Conservation (phyloP, 2,888 invertebrate species). For the Aricia artaxerxes region DNA sequence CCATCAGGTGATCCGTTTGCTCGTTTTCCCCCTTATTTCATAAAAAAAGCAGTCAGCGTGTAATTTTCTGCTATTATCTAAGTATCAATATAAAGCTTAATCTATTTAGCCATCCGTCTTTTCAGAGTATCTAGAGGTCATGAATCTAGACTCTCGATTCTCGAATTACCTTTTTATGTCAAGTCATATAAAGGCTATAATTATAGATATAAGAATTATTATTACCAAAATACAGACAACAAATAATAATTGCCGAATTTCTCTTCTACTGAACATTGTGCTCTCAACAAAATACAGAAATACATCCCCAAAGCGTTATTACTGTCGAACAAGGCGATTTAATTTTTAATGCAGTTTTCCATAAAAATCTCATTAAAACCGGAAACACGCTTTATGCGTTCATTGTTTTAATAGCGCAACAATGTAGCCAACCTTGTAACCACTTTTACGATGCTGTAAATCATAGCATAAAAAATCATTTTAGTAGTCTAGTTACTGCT, state of each 20-base stretch:
- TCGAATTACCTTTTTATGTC: not conserved
- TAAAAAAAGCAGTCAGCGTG: too few species aligned
- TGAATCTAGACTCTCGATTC: too few species aligned
- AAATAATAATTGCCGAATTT: not conserved
- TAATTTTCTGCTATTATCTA: not conserved
- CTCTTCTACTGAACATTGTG: not conserved
- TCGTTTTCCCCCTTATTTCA: too few species aligned
- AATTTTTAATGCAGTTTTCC: constrained; percentile 27
- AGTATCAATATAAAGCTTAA: not conserved
- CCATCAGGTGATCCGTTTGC: too few species aligned
- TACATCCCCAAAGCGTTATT: not conserved
- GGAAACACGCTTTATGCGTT: constrained; percentile 30
- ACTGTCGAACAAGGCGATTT: constrained; percentile 20
- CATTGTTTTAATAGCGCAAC: constrained; percentile 35
- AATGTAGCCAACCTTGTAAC: constrained; percentile 41
- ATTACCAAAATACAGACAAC: not conserved
- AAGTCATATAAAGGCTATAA: not conserved
- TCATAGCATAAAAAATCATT: constrained; percentile 50
- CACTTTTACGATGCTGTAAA: constrained; percentile 52
- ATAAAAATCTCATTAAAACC: constrained; percentile 30
- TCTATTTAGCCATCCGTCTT: too few species aligned
- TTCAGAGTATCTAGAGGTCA: too few species aligned
- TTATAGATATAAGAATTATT: not conserved
- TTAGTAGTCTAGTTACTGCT: constrained; percentile 50
- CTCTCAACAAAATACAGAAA: not conserved